Base-by-base conservation (phyloP, 2,113 vertebrate species). In the Platysternon megacephalum region DNA sequence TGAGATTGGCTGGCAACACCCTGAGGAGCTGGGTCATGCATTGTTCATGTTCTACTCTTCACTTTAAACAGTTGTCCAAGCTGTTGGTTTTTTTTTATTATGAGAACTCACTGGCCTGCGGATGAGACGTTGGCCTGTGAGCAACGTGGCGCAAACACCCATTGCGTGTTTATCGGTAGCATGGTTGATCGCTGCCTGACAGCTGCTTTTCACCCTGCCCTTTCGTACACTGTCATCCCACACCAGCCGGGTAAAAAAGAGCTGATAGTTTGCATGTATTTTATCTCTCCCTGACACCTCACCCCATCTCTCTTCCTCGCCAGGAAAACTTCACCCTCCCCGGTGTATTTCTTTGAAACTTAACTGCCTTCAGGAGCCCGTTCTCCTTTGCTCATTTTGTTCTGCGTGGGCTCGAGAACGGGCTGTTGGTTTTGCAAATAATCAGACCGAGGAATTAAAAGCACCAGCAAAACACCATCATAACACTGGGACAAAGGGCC, bases 281-380 rank as follows among this genome's bases (percentile, higher is more conserved):
- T 95, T 97, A 97, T 97, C 96, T 95, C 81, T 56, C n/a, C 24
- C 32, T 89, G 84, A 74, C 87, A 89, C 87, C 32, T 39, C 84
- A 78, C 1, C 14, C 49, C 85, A 88, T 52, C 55, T 79, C 65
- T 68, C 72, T 42, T 19, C 52, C 11, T 8, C 1, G 0, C 29
- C 58, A 0, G 9, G 26, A 78, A 79, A 86, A 65, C 68, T 85
- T 11, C 84, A 14, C 82, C 86, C 68, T 48, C 79, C 21, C 53
- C 56, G 29, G 65, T 52, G 11, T 29, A 1, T 82, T 58, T 78
- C 61, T 93, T 22, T 72, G 79, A 46, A 17, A 1, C 8, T 44
- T 8, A 91, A 61, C 0, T 0, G 49, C 58, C 16, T 39, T 82
- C 42, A 4, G 5, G 29, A n/a, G 28, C 55, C 11, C 0, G 0